Base-by-base conservation (phyloP, 2,113 vertebrate species). In the Xiphias gladius region DNA sequence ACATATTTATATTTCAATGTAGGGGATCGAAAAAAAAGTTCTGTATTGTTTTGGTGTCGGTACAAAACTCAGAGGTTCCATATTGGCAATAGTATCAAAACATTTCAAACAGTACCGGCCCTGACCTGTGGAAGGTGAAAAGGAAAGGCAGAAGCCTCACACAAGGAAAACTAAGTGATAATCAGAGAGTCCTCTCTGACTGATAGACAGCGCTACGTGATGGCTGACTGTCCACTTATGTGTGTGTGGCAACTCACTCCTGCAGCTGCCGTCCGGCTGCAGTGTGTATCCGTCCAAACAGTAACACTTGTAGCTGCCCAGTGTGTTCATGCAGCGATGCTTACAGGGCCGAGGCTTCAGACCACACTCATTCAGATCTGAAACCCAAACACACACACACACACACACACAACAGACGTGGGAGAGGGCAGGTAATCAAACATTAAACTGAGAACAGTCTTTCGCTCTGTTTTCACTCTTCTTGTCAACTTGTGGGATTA, bases 301-400 rank as follows among this genome's bases (percentile, higher is more conserved):
- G 92, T 96, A 98, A 91, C 98, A 99, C 94, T 96, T 98, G 95
- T 96, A 99, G 95, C 97, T 99, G 70, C 98, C 97, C 0, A 94
- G 92, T 0, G 97, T 99, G 88, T 99, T 99, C 96, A 99, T 97
- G 54, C 98, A 99, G 91, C 97, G 96, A 89, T 99, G 97, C 55
- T 97, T 95, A 73, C 98, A 99, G 5, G 96, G 97, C 14, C 96
- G 95, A 30, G 98, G 98, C 88, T 96, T 97, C 88, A 96, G 70
- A 7, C 97, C 98, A 57, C 98, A 99, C 89, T 99, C 98, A 0
- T 99, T 99, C 92, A 98, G 91, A 89, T 99, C 97, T 99, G 94
- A 57, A 9, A 81, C 78, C 58, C 84, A 82, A 57, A 84, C 63
- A 75, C 41, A 58, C 43, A 73, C 30, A 75, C 64, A 64, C 59